phyloP scores from a whole-genome alignment of 2,888 invertebrate genomes.

The Tipula lateralis region DNA sequence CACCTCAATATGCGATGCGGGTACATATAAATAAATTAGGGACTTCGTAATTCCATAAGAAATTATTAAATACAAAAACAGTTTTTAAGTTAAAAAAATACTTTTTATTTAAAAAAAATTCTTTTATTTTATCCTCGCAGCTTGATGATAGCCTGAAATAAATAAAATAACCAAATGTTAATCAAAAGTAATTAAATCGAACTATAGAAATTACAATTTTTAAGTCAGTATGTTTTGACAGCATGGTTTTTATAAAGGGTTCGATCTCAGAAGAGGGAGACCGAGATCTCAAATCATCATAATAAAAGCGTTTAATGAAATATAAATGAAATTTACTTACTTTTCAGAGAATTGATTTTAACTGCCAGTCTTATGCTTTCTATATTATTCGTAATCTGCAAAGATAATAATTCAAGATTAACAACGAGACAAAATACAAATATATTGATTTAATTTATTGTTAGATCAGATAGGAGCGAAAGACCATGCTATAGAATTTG shows the following conservation, averaged over 20 bases:
- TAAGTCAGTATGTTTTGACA: conserved; percentile 29
- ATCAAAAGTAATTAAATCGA: not conserved
- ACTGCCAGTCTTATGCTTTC: not conserved
- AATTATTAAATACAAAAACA: too few species aligned
- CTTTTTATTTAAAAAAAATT: too few species aligned
- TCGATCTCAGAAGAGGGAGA: conserved; percentile 34
- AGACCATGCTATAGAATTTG: conserved; percentile 39
- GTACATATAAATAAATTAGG: too few species aligned
- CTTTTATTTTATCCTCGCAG: too few species aligned
- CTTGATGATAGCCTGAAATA: too few species aligned
- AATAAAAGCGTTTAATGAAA: not conserved
- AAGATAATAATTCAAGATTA: conserved; percentile 3
- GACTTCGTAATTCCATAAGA: too few species aligned
- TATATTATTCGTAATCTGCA: too few species aligned
- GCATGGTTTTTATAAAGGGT: conserved; percentile 32
- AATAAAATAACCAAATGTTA: not conserved
- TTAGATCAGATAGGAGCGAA: conserved; percentile 44
- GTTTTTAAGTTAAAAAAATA: too few species aligned
- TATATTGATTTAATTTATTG: not conserved
- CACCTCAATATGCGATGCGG: too few species aligned
- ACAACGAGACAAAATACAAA: not conserved
- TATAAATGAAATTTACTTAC: not conserved
- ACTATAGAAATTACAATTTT: not conserved
- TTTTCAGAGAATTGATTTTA: not conserved
- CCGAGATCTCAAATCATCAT: conserved; percentile 27